These are phyloP conservation scores for Anarsia innoxiella DNA, from an alignment of 2,888 invertebrate genomes.

Conservation along the genomic window DNA sequence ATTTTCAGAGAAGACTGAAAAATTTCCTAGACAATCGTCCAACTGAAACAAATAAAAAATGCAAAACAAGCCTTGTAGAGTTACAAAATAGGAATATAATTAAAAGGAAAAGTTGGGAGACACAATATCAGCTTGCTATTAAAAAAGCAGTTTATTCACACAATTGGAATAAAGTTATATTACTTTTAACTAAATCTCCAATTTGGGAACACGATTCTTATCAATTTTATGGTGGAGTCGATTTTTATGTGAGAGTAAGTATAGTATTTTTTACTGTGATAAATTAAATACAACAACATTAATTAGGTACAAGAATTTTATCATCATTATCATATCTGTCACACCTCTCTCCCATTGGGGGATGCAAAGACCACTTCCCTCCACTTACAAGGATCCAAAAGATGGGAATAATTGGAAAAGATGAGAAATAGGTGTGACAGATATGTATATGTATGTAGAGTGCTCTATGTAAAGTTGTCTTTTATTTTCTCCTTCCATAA, in stretches of 20 bases:
- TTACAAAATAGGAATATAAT: slow-evolving; percentile 24
- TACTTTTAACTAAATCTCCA: slow-evolving; percentile 46
- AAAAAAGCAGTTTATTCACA: slow-evolving; percentile 51
- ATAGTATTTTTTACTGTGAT: not conserved
- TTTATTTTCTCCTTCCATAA: too few species aligned
- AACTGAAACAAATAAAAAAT: slow-evolving; percentile 25
- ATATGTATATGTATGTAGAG: too few species aligned
- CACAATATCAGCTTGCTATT: slow-evolving; percentile 29
- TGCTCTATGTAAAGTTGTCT: too few species aligned
- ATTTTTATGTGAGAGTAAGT: slow-evolving; percentile 46
- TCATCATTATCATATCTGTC: not conserved
- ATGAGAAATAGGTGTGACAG: too few species aligned
- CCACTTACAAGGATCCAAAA: too few species aligned
- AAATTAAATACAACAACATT: not conserved
- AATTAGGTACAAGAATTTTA: not conserved
- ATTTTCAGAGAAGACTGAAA: slow-evolving; percentile 38
- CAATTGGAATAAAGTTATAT: slow-evolving; percentile 54
- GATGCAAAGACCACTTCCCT: not conserved
- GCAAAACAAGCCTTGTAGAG: slow-evolving; percentile 36
- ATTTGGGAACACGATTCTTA: slow-evolving; percentile 36
- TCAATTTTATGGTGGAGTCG: slow-evolving; percentile 23
- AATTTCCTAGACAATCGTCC: slow-evolving; percentile 27
- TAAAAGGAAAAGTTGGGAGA: slow-evolving; percentile 24
- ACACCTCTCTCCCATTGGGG: not conserved
- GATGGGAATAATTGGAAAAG: too few species aligned